Conservation (phyloP, 2,888 invertebrate species). For the Masnerella sp. region DNA sequence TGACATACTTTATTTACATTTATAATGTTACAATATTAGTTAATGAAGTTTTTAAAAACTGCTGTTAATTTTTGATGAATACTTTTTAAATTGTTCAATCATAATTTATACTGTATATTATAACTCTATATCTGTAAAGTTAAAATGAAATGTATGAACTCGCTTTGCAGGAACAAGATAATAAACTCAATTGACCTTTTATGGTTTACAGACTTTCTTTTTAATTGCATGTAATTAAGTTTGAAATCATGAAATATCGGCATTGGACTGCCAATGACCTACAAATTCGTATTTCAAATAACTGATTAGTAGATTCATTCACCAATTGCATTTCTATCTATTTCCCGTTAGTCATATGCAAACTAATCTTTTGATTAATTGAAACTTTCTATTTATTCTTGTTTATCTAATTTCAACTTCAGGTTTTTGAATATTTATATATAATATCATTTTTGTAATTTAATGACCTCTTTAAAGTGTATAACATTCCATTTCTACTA, state of each 20-base stretch:
- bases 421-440: too few relatives aligned
- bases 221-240: constrained; percentile 36
- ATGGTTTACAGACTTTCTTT: constrained; percentile 26
- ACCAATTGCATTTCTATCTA: not conserved
- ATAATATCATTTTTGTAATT: too few relatives aligned
- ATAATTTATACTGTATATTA: too few relatives aligned
- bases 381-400: too few relatives aligned
- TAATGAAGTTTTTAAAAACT: too few relatives aligned
- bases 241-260: constrained; percentile 19
- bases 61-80: too few relatives aligned
- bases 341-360: not conserved
- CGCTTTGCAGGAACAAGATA: not conserved
- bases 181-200: constrained; percentile 32
- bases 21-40: too few relatives aligned
- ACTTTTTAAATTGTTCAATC: too few relatives aligned
- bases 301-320: not conserved
- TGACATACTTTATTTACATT: too few relatives aligned
- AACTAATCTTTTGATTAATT: constrained; percentile 4
- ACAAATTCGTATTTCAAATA: constrained; percentile 1
- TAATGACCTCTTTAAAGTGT: not conserved
- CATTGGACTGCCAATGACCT: constrained; percentile 11
- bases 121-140: not conserved
- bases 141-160: not conserved
- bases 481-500: too few relatives aligned
- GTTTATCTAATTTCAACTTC: too few relatives aligned